Percentiles rank a stretch among this genome's conserved stretches.
Conservation (phyloP, 2,113 vertebrate species). For the Ictidomys tridecemlineatus region DNA sequence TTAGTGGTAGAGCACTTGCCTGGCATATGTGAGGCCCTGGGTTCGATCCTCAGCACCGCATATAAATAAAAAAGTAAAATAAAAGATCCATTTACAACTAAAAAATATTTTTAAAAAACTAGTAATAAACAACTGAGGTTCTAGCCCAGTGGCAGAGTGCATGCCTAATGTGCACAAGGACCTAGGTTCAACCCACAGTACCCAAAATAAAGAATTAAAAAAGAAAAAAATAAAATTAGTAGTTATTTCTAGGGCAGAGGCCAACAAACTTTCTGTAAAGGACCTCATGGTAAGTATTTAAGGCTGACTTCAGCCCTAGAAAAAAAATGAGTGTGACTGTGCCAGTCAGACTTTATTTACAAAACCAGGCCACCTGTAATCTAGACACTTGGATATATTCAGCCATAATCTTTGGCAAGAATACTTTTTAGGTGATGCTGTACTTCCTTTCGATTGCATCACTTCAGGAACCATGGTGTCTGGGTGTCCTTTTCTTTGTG, state of each 20-base stretch:
- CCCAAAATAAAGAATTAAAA: too few species aligned
- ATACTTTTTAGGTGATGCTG: background rate
- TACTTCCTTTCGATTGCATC: background rate
- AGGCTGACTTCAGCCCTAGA: background rate
- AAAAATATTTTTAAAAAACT: too few species aligned
- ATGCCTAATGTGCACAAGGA: too few species aligned
- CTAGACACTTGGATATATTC: background rate
- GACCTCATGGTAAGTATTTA: conserved; percentile 34
- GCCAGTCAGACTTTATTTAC: background rate
- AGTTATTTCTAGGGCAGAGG: background rate
- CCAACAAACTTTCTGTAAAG: background rate
- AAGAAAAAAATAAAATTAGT: background rate
- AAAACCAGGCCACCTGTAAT: background rate
- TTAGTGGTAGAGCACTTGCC: background rate
- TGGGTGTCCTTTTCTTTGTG: background rate
- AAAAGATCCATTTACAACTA: too few species aligned
- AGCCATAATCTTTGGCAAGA: background rate
- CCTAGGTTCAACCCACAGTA: too few species aligned
- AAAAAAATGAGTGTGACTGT: background rate
- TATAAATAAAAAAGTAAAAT: background rate
- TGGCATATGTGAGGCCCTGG: background rate
- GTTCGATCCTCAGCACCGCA: background rate
- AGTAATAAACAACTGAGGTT: too few species aligned
- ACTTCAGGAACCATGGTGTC: background rate
- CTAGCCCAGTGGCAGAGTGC: too few species aligned